Conservation (phyloP, 2,888 invertebrate species). For the Plebejus melissa region DNA sequence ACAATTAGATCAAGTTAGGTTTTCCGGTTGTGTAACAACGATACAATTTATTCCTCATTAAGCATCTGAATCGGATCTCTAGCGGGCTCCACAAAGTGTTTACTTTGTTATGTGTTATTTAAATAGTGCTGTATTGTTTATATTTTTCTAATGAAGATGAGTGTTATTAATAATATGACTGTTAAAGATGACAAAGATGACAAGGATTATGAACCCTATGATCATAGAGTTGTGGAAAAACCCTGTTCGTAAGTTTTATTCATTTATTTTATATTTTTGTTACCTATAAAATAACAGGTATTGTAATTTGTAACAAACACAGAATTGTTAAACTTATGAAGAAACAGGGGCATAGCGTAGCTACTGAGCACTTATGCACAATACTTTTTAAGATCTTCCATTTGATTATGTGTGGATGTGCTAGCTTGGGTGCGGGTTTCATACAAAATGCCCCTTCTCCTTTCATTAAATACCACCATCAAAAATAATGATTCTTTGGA, state of each 20-base stretch:
- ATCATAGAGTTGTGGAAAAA: slow-evolving; percentile 65
- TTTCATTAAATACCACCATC: too few species aligned
- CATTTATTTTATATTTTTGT: not conserved
- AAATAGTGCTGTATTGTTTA: not conserved
- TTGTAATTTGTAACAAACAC: not conserved
- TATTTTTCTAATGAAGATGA: not conserved
- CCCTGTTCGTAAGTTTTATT: slow-evolving; percentile 67
- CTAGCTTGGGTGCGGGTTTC: too few species aligned
- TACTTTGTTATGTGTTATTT: not conserved
- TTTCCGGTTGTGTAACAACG: slow-evolving; percentile 17
- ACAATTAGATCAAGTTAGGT: slow-evolving; percentile 27
- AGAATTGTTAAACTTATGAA: not conserved
- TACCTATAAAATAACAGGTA: not conserved
- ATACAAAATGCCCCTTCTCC: too few species aligned
- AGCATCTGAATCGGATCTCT: not conserved
- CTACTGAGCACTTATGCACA: too few species aligned
- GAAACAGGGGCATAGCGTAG: too few species aligned
- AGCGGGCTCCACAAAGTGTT: not conserved
- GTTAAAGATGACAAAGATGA: slow-evolving; percentile 38
- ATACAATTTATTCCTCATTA: slow-evolving; percentile 17
- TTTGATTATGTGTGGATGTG: too few species aligned
- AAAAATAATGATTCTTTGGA: too few species aligned
- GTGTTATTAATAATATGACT: slow-evolving; percentile 25
- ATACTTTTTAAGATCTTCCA: too few species aligned
- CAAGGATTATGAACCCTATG: slow-evolving; percentile 62